Conservation (phyloP, 2,888 invertebrate genomes). For the Aquatica leii region DNA sequence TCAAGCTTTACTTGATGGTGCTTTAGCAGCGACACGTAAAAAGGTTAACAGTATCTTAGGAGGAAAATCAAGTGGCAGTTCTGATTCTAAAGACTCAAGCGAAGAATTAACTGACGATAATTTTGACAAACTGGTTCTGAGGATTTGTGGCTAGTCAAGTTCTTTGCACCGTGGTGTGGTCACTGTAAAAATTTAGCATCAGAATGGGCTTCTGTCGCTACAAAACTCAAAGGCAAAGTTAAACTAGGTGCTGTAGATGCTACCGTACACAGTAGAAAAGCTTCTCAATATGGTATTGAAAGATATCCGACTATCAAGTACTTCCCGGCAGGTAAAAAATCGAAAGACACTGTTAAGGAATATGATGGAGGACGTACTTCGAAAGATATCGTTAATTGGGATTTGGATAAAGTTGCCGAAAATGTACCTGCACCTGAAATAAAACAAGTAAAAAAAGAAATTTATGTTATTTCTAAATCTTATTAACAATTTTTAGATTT, state of each 20-base stretch:
- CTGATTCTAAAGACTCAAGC: constrained; percentile 29
- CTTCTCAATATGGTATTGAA: constrained; percentile 83
- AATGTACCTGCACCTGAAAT: constrained; percentile 92
- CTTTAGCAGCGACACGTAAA: constrained; percentile 77
- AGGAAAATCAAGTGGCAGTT: constrained; percentile 60
- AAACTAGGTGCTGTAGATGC: constrained; percentile 97
- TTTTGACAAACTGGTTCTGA: constrained; percentile 94
- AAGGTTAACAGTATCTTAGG: constrained; percentile 80
- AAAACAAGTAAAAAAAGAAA: constrained; percentile 73
- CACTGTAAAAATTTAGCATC: constrained; percentile 97
- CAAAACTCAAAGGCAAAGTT: constrained; percentile 93
- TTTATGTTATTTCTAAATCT: too few species aligned
- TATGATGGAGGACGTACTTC: constrained; percentile 94
- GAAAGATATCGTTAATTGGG: constrained; percentile 90
- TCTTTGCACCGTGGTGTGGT: constrained; percentile 97
- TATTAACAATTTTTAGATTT: constrained; percentile 52
- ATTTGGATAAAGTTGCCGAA: constrained; percentile 83
- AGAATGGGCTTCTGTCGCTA: constrained; percentile 95
- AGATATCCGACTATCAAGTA: constrained; percentile 98
- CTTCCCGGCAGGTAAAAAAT: constrained; percentile 81
- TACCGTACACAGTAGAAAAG: constrained; percentile 85
- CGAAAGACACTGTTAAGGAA: constrained; percentile 74
- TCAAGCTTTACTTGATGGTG: constrained; percentile 84
- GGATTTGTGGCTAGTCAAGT: constrained; percentile 97
- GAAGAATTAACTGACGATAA: constrained; percentile 95